phyloP scores from a whole-genome alignment of 2,113 vertebrate species.

The Psettodes erumei region DNA sequence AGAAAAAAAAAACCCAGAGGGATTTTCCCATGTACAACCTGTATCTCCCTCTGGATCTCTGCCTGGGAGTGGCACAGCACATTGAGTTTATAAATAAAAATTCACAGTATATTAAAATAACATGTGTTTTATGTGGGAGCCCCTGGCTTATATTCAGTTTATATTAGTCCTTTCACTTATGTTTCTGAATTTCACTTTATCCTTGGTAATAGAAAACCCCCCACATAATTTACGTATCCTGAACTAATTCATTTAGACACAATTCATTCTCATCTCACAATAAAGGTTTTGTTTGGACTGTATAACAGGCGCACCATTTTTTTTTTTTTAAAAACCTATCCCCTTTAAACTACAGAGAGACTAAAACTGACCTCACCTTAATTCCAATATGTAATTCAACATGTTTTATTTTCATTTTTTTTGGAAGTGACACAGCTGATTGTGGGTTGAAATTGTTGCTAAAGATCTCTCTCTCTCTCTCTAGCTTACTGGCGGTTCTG shows the following conservation, averaged over 20 bases:
- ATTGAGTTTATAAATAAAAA: neutral
- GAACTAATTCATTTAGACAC: too few relatives aligned
- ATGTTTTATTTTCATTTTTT: neutral
- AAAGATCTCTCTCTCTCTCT: conserved; percentile 12
- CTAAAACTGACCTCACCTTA: neutral
- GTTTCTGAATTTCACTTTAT: neutral
- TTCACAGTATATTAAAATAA: neutral
- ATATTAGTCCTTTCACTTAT: neutral
- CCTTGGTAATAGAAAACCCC: neutral
- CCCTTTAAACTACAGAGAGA: neutral
- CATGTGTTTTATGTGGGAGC: neutral
- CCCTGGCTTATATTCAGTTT: neutral
- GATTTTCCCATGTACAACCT: conserved; percentile 14
- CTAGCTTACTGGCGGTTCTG: conserved; percentile 98
- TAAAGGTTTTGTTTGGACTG: neutral
- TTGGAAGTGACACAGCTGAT: neutral
- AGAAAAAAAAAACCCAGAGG: conserved; percentile 29
- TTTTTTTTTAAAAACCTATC: too few relatives aligned
- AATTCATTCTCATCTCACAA: neutral
- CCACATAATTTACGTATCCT: neutral
- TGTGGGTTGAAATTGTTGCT: neutral
- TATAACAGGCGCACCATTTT: neutral
- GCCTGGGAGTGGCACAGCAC: neutral
- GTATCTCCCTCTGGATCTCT: neutral
- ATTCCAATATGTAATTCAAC: neutral